Evolutionary conservation across 2,888 invertebrate species (phyloP).

Genomic region (Boloria euphrosyne): DNA sequence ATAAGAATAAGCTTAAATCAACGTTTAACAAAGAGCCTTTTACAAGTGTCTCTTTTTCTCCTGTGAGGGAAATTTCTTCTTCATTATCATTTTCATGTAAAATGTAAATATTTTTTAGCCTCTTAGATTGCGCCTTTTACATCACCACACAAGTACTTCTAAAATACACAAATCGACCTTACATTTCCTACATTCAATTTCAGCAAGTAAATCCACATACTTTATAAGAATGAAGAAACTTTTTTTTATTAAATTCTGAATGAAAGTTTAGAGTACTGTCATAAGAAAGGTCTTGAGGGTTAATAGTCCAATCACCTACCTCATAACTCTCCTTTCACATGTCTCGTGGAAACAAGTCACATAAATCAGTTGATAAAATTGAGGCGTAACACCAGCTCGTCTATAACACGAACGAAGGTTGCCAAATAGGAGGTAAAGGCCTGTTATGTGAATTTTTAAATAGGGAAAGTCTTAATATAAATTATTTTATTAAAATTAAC

Average conservation of each 20-base stretch:
- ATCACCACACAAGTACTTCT: too few relatives aligned
- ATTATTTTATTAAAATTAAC: background rate
- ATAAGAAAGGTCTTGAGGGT: slow-evolving; percentile 12
- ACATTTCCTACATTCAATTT: too few relatives aligned
- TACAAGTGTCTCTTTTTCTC: too few relatives aligned
- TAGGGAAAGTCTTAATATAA: background rate
- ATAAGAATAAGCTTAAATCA: too few relatives aligned
- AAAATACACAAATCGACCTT: too few relatives aligned
- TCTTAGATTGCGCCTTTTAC: too few relatives aligned
- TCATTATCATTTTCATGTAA: too few relatives aligned
- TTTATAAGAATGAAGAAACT: too few relatives aligned
- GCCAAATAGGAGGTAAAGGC: slow-evolving; percentile 1
- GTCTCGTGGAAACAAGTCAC: slow-evolving; percentile 17
- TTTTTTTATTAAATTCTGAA: slow-evolving; percentile 5
- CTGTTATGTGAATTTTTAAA: background rate
- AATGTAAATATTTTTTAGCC: too few relatives aligned
- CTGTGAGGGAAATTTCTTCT: too few relatives aligned
- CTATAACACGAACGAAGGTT: slow-evolving; percentile 18
- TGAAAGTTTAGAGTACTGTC: background rate
- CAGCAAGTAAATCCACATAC: too few relatives aligned
- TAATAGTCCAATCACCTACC: slow-evolving; percentile 14
- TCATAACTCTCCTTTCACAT: slow-evolving; percentile 17
- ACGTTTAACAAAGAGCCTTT: too few relatives aligned
- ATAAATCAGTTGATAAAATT: slow-evolving; percentile 31
- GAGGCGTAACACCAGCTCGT: slow-evolving; percentile 15